phyloP scores from a whole-genome alignment of 2,888 invertebrate genomes.

The Pheosia gnoma region DNA sequence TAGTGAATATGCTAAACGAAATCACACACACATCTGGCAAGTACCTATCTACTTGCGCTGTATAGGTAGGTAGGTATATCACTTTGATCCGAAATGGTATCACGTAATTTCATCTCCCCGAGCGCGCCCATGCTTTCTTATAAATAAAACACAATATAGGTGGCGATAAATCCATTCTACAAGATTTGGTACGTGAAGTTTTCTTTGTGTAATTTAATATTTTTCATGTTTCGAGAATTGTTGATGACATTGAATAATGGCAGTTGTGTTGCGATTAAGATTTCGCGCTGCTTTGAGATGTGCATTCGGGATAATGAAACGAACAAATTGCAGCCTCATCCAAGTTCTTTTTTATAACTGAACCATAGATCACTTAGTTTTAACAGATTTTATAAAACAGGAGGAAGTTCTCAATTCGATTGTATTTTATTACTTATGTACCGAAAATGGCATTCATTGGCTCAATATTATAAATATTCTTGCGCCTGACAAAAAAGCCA shows the following conservation, averaged over 20 bases:
- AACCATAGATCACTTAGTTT: no score
- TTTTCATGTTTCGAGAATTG: constrained; percentile 65
- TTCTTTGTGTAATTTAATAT: constrained; percentile 74
- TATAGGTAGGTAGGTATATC: constrained; percentile 53
- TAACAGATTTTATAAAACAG: no score
- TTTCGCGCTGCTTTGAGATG: neutral
- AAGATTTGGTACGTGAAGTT: constrained; percentile 71
- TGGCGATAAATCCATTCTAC: constrained; percentile 77
- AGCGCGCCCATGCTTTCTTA: constrained; percentile 76
- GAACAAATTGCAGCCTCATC: no score
- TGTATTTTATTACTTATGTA: no score
- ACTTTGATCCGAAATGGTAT: constrained; percentile 82
- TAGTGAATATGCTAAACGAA: constrained; percentile 20
- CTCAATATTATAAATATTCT: neutral
- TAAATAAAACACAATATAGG: constrained; percentile 82
- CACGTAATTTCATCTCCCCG: constrained; percentile 83
- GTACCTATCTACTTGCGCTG: constrained; percentile 52
- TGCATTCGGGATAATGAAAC: no score
- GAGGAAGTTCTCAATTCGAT: no score
- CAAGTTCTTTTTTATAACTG: no score
- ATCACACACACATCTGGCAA: constrained; percentile 34
- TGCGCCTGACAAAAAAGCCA: neutral
- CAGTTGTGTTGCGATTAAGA: constrained; percentile 43
- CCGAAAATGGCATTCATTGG: no score
- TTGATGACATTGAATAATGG: constrained; percentile 62